Evolutionary conservation across 2,113 vertebrate species (phyloP).

Genomic region (Gobiocypris rarus): DNA sequence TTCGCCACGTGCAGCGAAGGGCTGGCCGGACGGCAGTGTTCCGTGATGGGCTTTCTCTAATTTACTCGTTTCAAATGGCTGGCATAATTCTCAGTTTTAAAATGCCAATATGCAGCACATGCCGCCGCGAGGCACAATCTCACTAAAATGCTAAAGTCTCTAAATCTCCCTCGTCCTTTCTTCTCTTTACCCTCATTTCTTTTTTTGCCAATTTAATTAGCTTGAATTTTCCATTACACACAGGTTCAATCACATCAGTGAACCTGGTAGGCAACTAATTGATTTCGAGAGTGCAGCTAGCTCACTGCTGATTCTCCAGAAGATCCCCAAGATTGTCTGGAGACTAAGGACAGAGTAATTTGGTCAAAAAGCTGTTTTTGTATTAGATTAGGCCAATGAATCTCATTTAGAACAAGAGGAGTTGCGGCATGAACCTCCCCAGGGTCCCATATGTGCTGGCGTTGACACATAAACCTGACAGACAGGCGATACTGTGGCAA

Average conservation of each 20-base stretch:
- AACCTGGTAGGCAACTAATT: conserved; percentile 66
- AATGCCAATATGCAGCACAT: conserved; percentile 25
- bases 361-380: conserved; percentile 86
- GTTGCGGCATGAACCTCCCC: conserved; percentile 81
- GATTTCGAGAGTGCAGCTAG: conserved; percentile 60
- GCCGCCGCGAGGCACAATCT: conserved; percentile 18
- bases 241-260: conserved; percentile 63
- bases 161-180: conserved; percentile 45
- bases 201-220: conserved; percentile 69
- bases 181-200: conserved; percentile 57
- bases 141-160: conserved; percentile 22
- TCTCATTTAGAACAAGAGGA: conserved; percentile 90
- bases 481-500: conserved; percentile 82
- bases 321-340: conserved; percentile 62
- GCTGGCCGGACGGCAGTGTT: neutral
- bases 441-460: conserved; percentile 73
- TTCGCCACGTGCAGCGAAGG: neutral
- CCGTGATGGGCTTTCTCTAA: neutral
- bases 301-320: conserved; percentile 57
- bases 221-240: conserved; percentile 68
- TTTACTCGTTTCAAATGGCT: conserved; percentile 19
- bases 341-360: conserved; percentile 76
- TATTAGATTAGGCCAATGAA: conserved; percentile 91
- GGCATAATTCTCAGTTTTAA: conserved; percentile 30
- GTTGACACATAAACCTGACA: conserved; percentile 75